Conservation (phyloP, 2,888 invertebrate genomes). For the Archips crataeganus region DNA sequence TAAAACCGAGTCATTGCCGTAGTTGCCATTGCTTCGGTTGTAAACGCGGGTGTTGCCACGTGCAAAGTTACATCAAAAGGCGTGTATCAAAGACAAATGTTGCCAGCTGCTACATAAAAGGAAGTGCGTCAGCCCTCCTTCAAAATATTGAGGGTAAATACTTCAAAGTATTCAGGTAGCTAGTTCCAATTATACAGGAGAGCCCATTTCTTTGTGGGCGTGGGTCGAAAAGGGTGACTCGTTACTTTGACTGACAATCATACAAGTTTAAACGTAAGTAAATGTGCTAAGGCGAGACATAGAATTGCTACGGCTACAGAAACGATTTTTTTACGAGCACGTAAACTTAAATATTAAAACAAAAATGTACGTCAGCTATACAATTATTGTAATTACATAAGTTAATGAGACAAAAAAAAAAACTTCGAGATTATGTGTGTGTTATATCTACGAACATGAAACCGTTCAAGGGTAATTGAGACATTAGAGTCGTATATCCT, state of each 20-base stretch:
- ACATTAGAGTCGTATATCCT: conserved; percentile 15
- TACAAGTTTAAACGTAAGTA: neutral
- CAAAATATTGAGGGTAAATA: conserved; percentile 61
- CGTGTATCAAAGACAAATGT: conserved; percentile 77
- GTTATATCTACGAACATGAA: neutral
- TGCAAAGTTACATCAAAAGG: conserved; percentile 79
- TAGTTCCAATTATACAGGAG: conserved; percentile 71
- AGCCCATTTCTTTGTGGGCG: conserved; percentile 49
- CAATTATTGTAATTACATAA: too few species aligned
- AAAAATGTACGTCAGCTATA: too few species aligned
- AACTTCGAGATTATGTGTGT: neutral
- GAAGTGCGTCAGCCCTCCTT: conserved; percentile 65
- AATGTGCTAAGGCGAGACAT: neutral
- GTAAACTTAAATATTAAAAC: too few species aligned
- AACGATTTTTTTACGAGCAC: neutral
- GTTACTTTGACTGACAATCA: conserved; percentile 13
- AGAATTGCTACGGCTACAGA: neutral
- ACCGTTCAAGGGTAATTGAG: conserved; percentile 17
- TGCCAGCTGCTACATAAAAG: conserved; percentile 63
- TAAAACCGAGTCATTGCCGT: conserved; percentile 9
- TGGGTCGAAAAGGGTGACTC: conserved; percentile 30
- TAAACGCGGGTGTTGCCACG: conserved; percentile 72
- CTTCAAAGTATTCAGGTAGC: conserved; percentile 52
- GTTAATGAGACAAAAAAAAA: neutral
- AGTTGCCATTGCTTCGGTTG: conserved; percentile 48